Evolutionary conservation across 2,113 vertebrate genomes (phyloP).

Genomic region (Chlorocebus sabaeus): DNA sequence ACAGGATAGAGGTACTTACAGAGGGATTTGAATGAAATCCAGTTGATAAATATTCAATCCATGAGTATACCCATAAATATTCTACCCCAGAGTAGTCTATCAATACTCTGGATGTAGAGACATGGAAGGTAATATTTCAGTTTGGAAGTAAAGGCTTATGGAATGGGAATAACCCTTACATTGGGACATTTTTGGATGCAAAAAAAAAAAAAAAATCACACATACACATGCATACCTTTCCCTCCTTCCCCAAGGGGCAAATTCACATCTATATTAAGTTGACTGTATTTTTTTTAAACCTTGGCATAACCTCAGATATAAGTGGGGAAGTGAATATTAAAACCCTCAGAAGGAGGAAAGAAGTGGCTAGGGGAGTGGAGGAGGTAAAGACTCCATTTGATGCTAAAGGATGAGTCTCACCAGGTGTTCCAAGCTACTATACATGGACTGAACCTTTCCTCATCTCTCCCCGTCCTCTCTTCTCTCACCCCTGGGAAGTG

Average conservation of each 20-base stretch:
- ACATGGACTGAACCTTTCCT: background rate
- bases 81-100: background rate
- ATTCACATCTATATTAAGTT: background rate
- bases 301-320: background rate
- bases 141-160: slow-evolving; percentile 32
- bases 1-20: slow-evolving; percentile 13
- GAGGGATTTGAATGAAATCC: slow-evolving; percentile 11
- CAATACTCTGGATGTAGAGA: background rate
- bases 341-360: background rate
- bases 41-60: slow-evolving; percentile 32
- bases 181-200: background rate
- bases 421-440: background rate
- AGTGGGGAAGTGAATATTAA: background rate
- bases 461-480: background rate
- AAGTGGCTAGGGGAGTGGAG: background rate
- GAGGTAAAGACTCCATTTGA: background rate
- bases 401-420: background rate
- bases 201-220: background rate
- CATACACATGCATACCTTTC: background rate
- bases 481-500: background rate
- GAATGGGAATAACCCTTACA: background rate
- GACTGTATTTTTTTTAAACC: background rate
- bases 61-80: background rate
- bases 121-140: background rate
- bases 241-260: background rate